Conservation (phyloP, 1,140 invertebrate species). For the Watersipora subatra region DNA sequence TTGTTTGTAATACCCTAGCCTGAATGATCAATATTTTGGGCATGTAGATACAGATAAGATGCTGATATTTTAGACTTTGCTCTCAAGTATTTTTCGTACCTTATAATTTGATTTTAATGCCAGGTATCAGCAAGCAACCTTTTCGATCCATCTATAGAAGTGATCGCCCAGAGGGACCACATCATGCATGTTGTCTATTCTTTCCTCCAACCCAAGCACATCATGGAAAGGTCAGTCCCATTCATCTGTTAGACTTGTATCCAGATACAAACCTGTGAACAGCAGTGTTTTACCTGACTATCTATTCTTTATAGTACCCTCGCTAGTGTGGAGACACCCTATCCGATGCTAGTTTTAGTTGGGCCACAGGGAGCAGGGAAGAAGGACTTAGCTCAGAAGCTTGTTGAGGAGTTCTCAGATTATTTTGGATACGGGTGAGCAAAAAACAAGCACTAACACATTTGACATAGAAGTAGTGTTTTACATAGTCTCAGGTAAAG, state of each 20-base stretch:
- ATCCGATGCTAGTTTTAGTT: slow-evolving; percentile 39
- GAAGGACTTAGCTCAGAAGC: slow-evolving; percentile 30
- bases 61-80: too few species aligned
- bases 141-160: slow-evolving; percentile 34
- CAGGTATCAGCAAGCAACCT: slow-evolving; percentile 34
- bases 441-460: not conserved
- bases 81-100: too few species aligned
- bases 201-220: slow-evolving; percentile 31
- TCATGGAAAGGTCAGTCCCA: slow-evolving; percentile 35
- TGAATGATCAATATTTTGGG: not conserved
- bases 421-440: slow-evolving; percentile 39
- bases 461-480: too few species aligned
- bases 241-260: too few species aligned
- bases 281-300: too few species aligned
- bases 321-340: slow-evolving; percentile 35
- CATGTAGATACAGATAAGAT: too few species aligned
- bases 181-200: slow-evolving; percentile 38
- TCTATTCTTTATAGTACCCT: slow-evolving; percentile 27
- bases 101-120: slow-evolving; percentile 8
- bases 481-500: not conserved
- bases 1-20: not conserved
- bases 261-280: not conserved
- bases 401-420: slow-evolving; percentile 38
- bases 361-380: slow-evolving; percentile 37
- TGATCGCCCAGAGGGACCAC: slow-evolving; percentile 36